Base-by-base conservation (phyloP, 2,888 invertebrate species). In the Limnephilus marmoratus region DNA sequence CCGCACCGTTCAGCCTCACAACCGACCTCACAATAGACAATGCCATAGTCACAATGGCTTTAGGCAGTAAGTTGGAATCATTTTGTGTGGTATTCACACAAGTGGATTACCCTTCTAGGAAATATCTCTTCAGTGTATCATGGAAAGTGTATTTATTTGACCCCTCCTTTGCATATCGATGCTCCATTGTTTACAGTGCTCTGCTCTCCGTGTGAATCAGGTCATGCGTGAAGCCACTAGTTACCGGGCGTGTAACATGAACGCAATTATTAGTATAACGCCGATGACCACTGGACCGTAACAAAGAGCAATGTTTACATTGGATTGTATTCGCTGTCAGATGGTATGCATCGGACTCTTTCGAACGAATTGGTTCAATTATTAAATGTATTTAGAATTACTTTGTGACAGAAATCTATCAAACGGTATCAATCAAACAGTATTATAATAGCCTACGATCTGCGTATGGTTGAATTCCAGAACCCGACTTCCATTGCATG, bases 231-330 rank as follows among this genome's bases (percentile, higher is more conserved):
- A 34, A 83, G 37, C 34, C 18, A 68, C 18, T 68, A 68, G 53
- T 68, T 68, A 18, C 53, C 24, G 34, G 34, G 83, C 34, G 31
- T 45, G n/a, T 37, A 85, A 85, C 45, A 41, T 49, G 49, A 85
- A 37, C 85, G 53, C 53, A 85, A 85, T 85, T 29, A 85, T 85
- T 41, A 85, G 5, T 68, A 15, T 29, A 45, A 37, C n/a, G 37
- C n/a, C 24, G 7, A n/a, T 45, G 85, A 45, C 45, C 41, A 85
- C 41, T n/a, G n/a, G 85, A 85, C 85, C 45, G 85, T 85, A 24
- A 85, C 45, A 41, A 85, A 85, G 29, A 45, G 49, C 85, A 85
- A 45, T 85, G 85, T 85, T 85, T 85, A 83, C 83, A 31, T 85
- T 45, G n/a, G 41, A 85, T 29, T 85, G 29, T 41, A 0, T 41